phyloP scores from a whole-genome alignment of 2,888 invertebrate species.

The Cephus pygmeus region DNA sequence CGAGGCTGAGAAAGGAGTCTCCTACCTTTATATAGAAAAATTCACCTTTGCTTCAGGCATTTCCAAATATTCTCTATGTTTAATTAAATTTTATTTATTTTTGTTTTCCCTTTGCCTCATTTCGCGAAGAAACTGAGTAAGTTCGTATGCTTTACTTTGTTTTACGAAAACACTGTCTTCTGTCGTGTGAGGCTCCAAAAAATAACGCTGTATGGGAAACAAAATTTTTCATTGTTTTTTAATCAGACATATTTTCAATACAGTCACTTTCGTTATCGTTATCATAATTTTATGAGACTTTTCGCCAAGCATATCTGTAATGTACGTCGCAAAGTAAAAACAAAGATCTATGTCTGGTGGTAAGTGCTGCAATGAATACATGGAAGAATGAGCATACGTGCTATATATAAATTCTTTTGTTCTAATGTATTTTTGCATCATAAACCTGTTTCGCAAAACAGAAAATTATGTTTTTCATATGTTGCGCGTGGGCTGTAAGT shows the following conservation, averaged over 20 bases:
- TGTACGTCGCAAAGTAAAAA: background rate
- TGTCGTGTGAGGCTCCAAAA: background rate
- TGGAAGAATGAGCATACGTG: background rate
- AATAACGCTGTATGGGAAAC: background rate
- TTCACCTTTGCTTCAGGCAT: background rate
- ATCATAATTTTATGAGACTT: background rate
- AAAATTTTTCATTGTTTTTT: background rate
- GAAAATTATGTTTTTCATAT: background rate
- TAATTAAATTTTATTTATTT: background rate
- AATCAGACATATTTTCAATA: background rate
- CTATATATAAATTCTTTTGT: background rate
- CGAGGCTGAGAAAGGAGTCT: background rate
- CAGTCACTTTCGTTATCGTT: background rate
- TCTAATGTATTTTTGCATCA: background rate
- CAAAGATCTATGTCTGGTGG: background rate
- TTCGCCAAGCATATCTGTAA: background rate
- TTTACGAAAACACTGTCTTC: background rate
- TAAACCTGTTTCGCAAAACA: background rate
- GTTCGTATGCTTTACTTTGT: too few species aligned
- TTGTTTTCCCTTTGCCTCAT: background rate
- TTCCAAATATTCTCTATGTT: background rate
- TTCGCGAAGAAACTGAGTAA: background rate
- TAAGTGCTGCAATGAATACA: background rate
- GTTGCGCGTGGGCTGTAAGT: background rate
- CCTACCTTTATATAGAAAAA: background rate